These are phyloP conservation scores for Scartelaos histophorus DNA, from an alignment of 2,113 vertebrate genomes.

Conservation along the genomic window DNA sequence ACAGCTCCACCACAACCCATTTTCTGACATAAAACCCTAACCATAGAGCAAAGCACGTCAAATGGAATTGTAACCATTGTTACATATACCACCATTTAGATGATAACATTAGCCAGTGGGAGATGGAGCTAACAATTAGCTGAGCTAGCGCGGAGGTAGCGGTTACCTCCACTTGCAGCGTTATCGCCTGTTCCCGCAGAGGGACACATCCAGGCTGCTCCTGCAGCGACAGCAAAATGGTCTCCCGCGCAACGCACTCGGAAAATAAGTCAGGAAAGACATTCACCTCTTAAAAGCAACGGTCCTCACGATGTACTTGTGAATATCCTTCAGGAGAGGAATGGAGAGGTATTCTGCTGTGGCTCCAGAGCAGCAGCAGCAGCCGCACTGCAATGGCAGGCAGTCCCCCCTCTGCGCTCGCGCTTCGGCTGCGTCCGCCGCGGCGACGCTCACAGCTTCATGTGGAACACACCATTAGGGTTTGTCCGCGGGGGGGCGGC, in stretches of 20 bases:
- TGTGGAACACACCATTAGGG: slow-evolving; percentile 77
- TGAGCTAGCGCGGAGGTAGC: slow-evolving; percentile 51
- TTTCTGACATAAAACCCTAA: slow-evolving; percentile 6
- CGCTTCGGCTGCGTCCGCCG: slow-evolving; percentile 69
- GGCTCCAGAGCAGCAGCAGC: slow-evolving; percentile 69
- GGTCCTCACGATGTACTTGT: slow-evolving; percentile 53
- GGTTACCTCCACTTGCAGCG: slow-evolving; percentile 61
- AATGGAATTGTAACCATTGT: not conserved
- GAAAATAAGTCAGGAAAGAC: slow-evolving; percentile 40
- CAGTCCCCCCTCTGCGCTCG: slow-evolving; percentile 62
- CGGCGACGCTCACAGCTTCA: slow-evolving; percentile 78
- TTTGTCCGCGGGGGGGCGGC: slow-evolving; percentile 55
- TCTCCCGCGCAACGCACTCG: slow-evolving; percentile 17
- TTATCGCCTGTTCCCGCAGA: slow-evolving; percentile 59
- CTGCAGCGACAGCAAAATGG: slow-evolving; percentile 30
- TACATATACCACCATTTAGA: not conserved
- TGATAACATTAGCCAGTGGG: slow-evolving; percentile 30
- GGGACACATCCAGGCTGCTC: slow-evolving; percentile 44
- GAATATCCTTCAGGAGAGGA: slow-evolving; percentile 40
- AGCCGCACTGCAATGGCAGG: slow-evolving; percentile 78
- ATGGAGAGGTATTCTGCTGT: slow-evolving; percentile 49
- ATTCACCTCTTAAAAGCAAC: slow-evolving; percentile 66
- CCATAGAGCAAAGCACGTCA: not conserved
- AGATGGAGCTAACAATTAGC: slow-evolving; percentile 50
- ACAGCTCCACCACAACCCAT: slow-evolving; percentile 48